Evolutionary conservation across 92 coral and sea anemone species (phyloP), one percentile per base, ranked within the genome.

Genomic region (Palythoa grandiflora): DNA sequence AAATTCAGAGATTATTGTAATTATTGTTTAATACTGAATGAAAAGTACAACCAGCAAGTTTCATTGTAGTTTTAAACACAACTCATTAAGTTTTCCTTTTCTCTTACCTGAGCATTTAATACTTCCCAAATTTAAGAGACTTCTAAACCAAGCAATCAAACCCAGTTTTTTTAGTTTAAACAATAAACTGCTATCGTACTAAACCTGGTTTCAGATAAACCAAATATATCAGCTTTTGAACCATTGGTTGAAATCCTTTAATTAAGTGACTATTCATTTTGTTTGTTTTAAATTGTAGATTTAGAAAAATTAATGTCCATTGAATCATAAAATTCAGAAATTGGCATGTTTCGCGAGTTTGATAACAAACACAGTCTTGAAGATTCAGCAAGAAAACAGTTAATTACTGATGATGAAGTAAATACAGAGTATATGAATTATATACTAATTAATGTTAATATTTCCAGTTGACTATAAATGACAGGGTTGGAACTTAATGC

Each of bases 1-100:
- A 76, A 44, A 21, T 75, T 75, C 50, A 60, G 60, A 86, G 81
- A 73, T 10, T 75, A 13, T 37, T 54, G 80, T 52, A 36, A 84
- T 52, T 77, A n/a, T 47, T 44, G 57, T 48, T 36, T 84, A 47
- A 84, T 40, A 83, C 52, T 68, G 47, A 47, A 71, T 81, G 39
- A 44, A 80, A 21, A 20, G 6, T 11, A 14, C 17, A 63, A 68
- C 20, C 19, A 20, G 75, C 13, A 8, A 10, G 17, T 36, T 36
- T 70, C 75, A 70, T 70, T 70, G 36, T 70, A 70, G 75, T 70
- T 35, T 35, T 70, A 38, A 70, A 36, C 75, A 70, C 75, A 35
- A 14, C 47, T 70, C n/a, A 36, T 14, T 36, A 15, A 70, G 75
- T 70, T 70, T 36, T 12, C 15, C 28, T 6, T 5, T 70, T 12